These are phyloP conservation scores for Agrochola circellaris DNA, from an alignment of 2,888 invertebrate species.

Conservation along the genomic window DNA sequence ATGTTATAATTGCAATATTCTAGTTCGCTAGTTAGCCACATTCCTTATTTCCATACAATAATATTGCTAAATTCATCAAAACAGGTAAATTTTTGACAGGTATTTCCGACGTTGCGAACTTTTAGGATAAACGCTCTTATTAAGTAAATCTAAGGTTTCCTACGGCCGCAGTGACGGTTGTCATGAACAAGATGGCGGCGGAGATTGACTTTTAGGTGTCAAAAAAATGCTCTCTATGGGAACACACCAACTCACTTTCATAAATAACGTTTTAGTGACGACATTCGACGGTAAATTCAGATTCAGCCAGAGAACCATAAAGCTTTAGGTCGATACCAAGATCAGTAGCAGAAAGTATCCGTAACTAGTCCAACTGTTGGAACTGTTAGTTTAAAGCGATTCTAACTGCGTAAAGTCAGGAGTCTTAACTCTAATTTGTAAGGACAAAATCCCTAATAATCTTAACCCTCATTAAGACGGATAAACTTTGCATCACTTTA, in stretches of 20 bases:
- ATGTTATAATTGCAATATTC: too few relatives aligned
- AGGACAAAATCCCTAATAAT: conserved; percentile 2
- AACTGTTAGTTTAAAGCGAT: conserved; percentile 27
- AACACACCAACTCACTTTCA: background rate
- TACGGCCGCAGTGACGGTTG: background rate
- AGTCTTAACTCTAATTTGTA: conserved; percentile 5
- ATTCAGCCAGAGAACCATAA: too few relatives aligned
- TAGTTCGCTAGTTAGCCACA: too few relatives aligned
- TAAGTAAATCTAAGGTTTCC: background rate
- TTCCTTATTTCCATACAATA: too few relatives aligned
- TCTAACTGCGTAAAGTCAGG: conserved; percentile 5
- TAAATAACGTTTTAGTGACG: background rate
- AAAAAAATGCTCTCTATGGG: background rate
- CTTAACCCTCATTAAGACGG: conserved; percentile 14
- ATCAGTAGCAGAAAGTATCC: background rate
- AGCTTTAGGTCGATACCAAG: background rate
- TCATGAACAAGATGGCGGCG: background rate
- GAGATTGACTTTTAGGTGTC: background rate
- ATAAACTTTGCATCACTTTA: background rate
- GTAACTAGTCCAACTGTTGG: conserved; percentile 12
- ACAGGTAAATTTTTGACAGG: too few relatives aligned
- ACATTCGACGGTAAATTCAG: background rate
- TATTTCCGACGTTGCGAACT: too few relatives aligned
- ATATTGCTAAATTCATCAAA: too few relatives aligned
- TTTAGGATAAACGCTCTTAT: too few relatives aligned